phyloP scores from a whole-genome alignment of 2,113 vertebrate species.

The Donacobius atricapilla region DNA sequence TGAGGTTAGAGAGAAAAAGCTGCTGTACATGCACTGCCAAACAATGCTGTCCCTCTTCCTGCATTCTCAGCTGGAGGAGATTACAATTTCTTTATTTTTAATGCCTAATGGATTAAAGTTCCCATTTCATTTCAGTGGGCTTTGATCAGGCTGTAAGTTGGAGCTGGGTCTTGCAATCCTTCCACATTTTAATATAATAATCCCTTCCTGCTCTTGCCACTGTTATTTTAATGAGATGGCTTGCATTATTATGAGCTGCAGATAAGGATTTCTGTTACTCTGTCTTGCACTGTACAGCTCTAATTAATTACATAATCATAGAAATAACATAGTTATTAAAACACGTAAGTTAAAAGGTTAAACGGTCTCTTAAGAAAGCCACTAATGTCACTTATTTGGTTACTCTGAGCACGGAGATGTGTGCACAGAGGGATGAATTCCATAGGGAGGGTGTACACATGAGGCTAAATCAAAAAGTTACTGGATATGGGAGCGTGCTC shows the following conservation, averaged over 20 bases:
- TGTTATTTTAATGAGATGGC: conserved; percentile 10
- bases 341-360: neutral
- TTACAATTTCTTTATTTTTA: conserved; percentile 32
- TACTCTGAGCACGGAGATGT: neutral
- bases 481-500: neutral
- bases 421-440: neutral
- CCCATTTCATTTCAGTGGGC: conserved; percentile 12
- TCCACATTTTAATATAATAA: neutral
- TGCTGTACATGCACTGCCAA: neutral
- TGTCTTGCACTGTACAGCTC: neutral
- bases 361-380: neutral
- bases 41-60: conserved; percentile 8
- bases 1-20: neutral
- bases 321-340: neutral
- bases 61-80: conserved; percentile 18
- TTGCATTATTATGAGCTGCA: neutral
- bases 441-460: neutral
- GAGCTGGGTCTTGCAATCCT: neutral
- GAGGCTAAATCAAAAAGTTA: neutral
- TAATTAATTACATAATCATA: conserved; percentile 18
- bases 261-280: neutral
- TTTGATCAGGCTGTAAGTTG: conserved; percentile 1
- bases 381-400: neutral
- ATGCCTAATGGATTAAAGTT: conserved; percentile 36
- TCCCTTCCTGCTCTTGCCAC: neutral